phyloP scores from a whole-genome alignment of 2,113 vertebrate species.

The Solea senegalensis region DNA sequence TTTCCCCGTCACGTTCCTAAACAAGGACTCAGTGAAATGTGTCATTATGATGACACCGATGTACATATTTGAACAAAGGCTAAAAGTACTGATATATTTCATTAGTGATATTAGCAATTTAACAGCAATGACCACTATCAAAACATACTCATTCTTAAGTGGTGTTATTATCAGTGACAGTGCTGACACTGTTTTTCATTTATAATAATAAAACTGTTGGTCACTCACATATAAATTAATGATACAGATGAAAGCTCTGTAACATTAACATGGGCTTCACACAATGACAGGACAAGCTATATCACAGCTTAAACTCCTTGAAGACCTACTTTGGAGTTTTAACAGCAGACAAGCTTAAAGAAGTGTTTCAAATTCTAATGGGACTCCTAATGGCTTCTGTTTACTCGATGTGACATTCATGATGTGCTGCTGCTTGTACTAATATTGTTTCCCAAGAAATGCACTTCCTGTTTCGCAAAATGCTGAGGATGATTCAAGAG shows the following conservation, averaged over 20 bases:
- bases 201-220: neutral
- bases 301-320: neutral
- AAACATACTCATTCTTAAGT: neutral
- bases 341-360: neutral
- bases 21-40: too few species aligned
- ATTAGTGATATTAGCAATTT: neutral
- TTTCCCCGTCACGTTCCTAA: too few species aligned
- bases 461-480: too few species aligned
- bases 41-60: too few species aligned
- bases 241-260: neutral
- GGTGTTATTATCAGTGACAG: neutral
- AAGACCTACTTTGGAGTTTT: neutral
- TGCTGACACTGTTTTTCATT: neutral
- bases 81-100: too few species aligned
- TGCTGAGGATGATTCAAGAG: too few species aligned
- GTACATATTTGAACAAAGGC: too few species aligned
- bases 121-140: neutral
- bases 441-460: too few species aligned
- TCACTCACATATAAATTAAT: neutral
- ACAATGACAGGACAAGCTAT: neutral
- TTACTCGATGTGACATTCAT: neutral
- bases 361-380: neutral
- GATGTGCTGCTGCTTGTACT: too few species aligned
- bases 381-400: neutral
- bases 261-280: neutral